Percentiles rank a stretch among this genome's conserved stretches.
Conservation (phyloP, 2,888 invertebrate species). For the Leptura quadrifasciata region DNA sequence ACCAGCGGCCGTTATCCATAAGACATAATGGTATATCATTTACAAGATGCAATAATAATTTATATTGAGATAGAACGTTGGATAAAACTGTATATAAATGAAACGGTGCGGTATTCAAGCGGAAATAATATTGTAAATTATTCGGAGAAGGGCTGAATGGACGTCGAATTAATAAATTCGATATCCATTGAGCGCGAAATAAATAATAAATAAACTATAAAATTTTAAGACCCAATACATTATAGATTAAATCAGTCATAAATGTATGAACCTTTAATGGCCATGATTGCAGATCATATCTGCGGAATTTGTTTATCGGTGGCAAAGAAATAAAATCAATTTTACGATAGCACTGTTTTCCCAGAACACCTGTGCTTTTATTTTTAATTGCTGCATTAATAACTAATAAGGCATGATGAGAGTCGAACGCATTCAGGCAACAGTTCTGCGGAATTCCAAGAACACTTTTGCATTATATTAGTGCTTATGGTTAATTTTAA, state of each 20-base stretch:
- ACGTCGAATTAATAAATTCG: conserved; percentile 53
- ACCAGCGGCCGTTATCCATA: conserved; percentile 23
- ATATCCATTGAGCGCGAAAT: conserved; percentile 60
- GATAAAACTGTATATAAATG: conserved; percentile 55
- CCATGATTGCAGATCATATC: conserved; percentile 67
- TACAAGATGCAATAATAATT: conserved; percentile 54
- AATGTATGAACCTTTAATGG: conserved; percentile 68
- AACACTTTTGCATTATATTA: conserved; percentile 51
- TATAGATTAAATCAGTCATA: conserved; percentile 71
- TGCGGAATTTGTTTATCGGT: conserved; percentile 69
- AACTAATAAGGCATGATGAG: conserved; percentile 61
- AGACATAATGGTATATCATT: conserved; percentile 41
- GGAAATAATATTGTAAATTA: conserved; percentile 50
- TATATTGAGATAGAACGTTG: conserved; percentile 52
- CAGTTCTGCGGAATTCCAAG: conserved; percentile 37
- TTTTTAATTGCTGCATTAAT: conserved; percentile 69
- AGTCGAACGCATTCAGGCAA: conserved; percentile 37
- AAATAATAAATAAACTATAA: conserved; percentile 68
- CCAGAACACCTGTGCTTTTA: conserved; percentile 68
- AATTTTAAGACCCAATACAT: conserved; percentile 70
- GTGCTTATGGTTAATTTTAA: conserved; percentile 57
- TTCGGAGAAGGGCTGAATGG: conserved; percentile 42
- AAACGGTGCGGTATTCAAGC: conserved; percentile 46
- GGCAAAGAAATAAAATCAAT: conserved; percentile 69
- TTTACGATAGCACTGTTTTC: conserved; percentile 68